These are phyloP conservation scores for Ametastegia equiseti DNA, from an alignment of 2,888 invertebrate genomes.

Conservation along the genomic window DNA sequence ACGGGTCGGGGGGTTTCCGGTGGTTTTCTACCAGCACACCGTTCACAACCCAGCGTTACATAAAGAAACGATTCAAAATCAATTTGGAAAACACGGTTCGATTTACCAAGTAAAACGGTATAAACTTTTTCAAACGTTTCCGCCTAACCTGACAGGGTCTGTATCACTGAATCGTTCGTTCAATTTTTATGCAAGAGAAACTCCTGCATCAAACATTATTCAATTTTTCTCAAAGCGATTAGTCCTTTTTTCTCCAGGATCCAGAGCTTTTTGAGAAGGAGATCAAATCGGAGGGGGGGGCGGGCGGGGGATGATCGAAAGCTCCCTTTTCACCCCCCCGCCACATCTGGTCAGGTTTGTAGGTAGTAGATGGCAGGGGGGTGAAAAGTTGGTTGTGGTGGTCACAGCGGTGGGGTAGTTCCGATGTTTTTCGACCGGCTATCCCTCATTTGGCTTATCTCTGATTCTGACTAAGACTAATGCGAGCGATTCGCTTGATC, in stretches of 20 bases:
- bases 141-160: too few species aligned
- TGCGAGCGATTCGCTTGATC: conserved; percentile 69
- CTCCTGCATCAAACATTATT: not conserved
- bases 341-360: not conserved
- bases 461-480: conserved; percentile 72
- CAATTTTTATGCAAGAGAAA: too few species aligned
- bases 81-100: conserved; percentile 74
- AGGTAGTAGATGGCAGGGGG: not conserved
- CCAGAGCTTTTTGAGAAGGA: too few species aligned
- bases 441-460: conserved; percentile 71
- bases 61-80: conserved; percentile 68
- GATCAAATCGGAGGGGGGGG: too few species aligned
- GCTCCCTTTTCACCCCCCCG: not conserved
- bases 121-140: not conserved
- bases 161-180: too few species aligned
- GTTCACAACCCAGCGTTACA: conserved; percentile 33
- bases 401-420: conserved; percentile 30
- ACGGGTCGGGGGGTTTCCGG: conserved; percentile 28
- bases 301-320: conserved; percentile 23
- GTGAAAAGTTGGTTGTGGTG: conserved; percentile 1
- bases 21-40: conserved; percentile 12
- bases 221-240: not conserved
- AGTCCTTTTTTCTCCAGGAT: not conserved
- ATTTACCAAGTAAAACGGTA: conserved; percentile 62
- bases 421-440: conserved; percentile 61